A percentile compares a stretch with the other conserved stretches of the same genome.
Evolutionary conservation across 2,113 vertebrate species (phyloP).

Genomic region (Labrus mixtus): DNA sequence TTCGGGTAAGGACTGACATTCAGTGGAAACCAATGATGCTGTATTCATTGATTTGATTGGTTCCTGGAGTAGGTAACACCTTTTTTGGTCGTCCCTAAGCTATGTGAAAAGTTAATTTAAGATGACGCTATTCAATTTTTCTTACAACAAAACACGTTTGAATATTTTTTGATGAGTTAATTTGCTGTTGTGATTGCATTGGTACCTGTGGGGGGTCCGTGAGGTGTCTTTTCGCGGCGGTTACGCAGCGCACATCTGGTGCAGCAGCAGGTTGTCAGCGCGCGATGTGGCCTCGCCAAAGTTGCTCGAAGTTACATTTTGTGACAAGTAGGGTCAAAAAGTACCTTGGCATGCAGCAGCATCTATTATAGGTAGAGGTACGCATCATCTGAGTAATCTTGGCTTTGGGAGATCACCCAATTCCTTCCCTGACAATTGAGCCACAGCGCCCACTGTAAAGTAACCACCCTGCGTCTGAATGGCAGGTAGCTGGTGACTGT

Average conservation of each 20-base stretch:
- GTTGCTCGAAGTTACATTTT: constrained; percentile 14
- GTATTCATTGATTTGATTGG: constrained; percentile 70
- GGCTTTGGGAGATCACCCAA: constrained; percentile 24
- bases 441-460: constrained; percentile 47
- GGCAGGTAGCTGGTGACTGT: constrained; percentile 61
- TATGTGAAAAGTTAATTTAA: not conserved
- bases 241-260: constrained; percentile 55
- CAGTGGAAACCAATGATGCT: constrained; percentile 44
- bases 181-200: not conserved
- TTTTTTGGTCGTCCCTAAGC: not conserved
- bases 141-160: not conserved
- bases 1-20: constrained; percentile 86
- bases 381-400: constrained; percentile 35
- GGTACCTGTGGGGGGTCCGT: constrained; percentile 41
- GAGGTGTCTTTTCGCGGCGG: constrained; percentile 38
- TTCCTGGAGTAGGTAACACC: constrained; percentile 28
- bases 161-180: not conserved
- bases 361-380: constrained; percentile 32
- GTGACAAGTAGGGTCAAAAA: not conserved
- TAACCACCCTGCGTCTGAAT: constrained; percentile 47
- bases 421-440: constrained; percentile 56
- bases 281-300: constrained; percentile 27
- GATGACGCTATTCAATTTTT: no score
- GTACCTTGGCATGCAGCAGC: not conserved
- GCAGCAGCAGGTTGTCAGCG: constrained; percentile 67